These are phyloP conservation scores for Ecliptopera silaceata DNA, from an alignment of 2,888 invertebrate species.

Conservation along the genomic window DNA sequence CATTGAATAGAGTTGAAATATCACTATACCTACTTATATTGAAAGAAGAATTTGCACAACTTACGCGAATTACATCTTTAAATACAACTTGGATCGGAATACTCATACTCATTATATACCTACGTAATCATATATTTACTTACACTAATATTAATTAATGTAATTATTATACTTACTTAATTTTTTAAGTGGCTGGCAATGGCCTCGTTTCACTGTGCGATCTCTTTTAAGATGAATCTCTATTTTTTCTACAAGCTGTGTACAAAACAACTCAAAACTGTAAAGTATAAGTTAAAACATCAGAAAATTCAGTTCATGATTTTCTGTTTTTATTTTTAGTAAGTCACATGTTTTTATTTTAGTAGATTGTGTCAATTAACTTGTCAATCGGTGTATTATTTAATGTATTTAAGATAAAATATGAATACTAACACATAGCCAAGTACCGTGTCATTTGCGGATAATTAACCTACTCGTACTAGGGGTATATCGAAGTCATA, in stretches of 20 bases:
- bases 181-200: constrained; percentile 55
- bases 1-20: too few species aligned
- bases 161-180: constrained; percentile 12
- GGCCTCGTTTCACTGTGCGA: constrained; percentile 80
- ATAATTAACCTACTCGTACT: background rate
- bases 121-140: too few species aligned
- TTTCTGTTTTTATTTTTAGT: constrained; percentile 38
- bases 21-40: too few species aligned
- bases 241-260: constrained; percentile 83
- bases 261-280: constrained; percentile 76
- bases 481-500: constrained; percentile 7
- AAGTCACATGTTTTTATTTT: constrained; percentile 42
- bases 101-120: too few species aligned
- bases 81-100: too few species aligned
- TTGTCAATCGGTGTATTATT: constrained; percentile 61
- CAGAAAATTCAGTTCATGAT: constrained; percentile 15
- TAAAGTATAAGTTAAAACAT: constrained; percentile 47
- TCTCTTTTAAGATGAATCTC: constrained; percentile 79
- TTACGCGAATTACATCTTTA: too few species aligned
- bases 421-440: constrained; percentile 14
- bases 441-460: background rate
- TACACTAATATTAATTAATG: too few species aligned
- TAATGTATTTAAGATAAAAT: constrained; percentile 22
- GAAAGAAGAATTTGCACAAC: too few species aligned
- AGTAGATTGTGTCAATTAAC: constrained; percentile 73